phyloP scores from a whole-genome alignment of 1,140 invertebrate genomes.

The Drosophila serrata region DNA sequence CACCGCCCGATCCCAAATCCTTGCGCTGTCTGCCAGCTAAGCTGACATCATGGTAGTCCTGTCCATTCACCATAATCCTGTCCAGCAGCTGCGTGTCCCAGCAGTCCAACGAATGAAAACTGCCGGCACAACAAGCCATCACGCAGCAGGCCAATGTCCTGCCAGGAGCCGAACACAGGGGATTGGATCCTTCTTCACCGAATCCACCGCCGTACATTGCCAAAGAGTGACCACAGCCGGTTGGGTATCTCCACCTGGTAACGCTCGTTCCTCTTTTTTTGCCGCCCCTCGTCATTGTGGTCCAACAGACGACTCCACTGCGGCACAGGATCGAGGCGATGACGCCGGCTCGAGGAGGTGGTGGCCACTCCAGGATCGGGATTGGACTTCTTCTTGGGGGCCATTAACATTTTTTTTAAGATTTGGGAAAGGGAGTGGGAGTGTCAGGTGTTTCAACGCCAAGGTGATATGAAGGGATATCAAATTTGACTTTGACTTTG shows the following conservation, averaged over 20 bases:
- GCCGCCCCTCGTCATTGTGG: background rate
- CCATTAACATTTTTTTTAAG: background rate
- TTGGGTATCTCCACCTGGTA: slow-evolving; percentile 44
- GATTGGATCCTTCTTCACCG: background rate
- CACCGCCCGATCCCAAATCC: slow-evolving; percentile 81
- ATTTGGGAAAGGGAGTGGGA: too few species aligned
- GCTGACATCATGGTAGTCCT: slow-evolving; percentile 86
- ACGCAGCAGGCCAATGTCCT: slow-evolving; percentile 85
- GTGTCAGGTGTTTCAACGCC: background rate
- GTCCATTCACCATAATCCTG: slow-evolving; percentile 86
- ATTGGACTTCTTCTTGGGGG: background rate
- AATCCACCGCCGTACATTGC: background rate
- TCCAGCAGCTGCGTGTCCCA: slow-evolving; percentile 87
- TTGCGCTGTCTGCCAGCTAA: slow-evolving; percentile 81
- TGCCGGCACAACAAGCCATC: slow-evolving; percentile 86
- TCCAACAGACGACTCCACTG: slow-evolving; percentile 29
- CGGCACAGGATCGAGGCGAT: slow-evolving; percentile 4
- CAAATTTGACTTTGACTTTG: too few species aligned
- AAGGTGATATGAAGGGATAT: background rate
- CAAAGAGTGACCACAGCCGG: slow-evolving; percentile 43
- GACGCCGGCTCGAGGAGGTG: background rate
- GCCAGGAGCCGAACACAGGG: background rate
- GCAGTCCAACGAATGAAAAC: slow-evolving; percentile 86
- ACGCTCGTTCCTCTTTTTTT: background rate
- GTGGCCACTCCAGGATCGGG: background rate